These are phyloP conservation scores for Penaeus japonicus DNA, from an alignment of 1,140 invertebrate species.

Conservation along the genomic window DNA sequence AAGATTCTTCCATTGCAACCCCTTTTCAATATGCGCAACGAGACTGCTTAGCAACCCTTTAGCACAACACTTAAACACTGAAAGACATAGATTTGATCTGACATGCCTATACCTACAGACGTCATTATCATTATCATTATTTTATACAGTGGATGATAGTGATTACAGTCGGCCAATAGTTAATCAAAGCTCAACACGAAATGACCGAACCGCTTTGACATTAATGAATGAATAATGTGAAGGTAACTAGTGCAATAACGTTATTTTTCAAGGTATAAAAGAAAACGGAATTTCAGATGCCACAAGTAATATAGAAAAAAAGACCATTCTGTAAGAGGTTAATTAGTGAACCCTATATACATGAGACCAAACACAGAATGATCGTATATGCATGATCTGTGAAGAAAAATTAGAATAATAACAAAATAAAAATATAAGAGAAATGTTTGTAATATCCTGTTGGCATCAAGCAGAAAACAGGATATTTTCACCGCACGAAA, in stretches of 20 bases:
- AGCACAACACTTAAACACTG: conserved; percentile 40
- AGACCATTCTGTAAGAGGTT: too few species aligned
- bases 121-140: not conserved
- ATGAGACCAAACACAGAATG: too few species aligned
- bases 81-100: conserved; percentile 40
- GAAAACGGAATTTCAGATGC: too few species aligned
- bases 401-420: too few species aligned
- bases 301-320: too few species aligned
- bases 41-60: conserved; percentile 28
- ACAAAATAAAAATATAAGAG: not conserved
- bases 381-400: too few species aligned
- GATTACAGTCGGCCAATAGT: not conserved
- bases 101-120: conserved; percentile 39
- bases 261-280: too few species aligned
- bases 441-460: not conserved
- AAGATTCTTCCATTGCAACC: not conserved
- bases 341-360: too few species aligned
- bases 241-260: too few species aligned
- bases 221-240: too few species aligned
- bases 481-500: not conserved
- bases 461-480: not conserved
- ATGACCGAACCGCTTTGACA: too few species aligned
- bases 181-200: too few species aligned
- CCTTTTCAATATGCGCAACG: conserved; percentile 21
- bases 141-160: conserved; percentile 3